Conservation (phyloP, 2,888 invertebrate species). For the Cistogaster globosa region DNA sequence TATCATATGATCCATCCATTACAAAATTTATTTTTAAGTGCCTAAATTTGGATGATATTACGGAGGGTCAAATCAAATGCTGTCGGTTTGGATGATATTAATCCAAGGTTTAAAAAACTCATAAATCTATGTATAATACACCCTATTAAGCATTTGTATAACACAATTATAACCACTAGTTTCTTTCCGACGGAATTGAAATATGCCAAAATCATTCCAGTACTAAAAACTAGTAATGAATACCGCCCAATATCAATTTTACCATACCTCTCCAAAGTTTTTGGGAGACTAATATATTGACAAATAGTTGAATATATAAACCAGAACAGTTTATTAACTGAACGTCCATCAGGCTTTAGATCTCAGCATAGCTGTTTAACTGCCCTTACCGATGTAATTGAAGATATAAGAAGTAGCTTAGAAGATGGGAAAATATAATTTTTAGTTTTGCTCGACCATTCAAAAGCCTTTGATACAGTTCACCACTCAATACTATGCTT, state of each 20-base stretch:
- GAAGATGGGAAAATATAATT: background rate
- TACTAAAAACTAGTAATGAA: background rate
- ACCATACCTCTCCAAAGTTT: background rate
- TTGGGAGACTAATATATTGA: background rate
- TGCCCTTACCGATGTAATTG: conserved; percentile 1
- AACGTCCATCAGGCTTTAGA: background rate
- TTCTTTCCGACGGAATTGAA: conserved; percentile 10
- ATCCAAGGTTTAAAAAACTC: background rate
- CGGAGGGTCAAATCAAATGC: conserved; percentile 4
- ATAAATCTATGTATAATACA: background rate
- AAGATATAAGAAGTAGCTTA: conserved; percentile 13
- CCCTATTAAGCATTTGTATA: background rate
- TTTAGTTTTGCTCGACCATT: conserved; percentile 10
- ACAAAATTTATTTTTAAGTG: background rate
- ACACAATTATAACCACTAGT: conserved; percentile 5
- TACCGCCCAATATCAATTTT: background rate
- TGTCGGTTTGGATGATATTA: background rate
- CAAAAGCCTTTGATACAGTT: conserved; percentile 17
- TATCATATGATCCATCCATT: background rate
- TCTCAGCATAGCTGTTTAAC: conserved; percentile 17
- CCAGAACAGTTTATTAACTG: background rate
- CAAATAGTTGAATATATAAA: conserved; percentile 23
- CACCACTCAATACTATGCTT: conserved; percentile 11
- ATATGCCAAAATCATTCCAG: conserved; percentile 2
- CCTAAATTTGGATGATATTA: background rate